Percentiles rank a stretch among this genome's conserved stretches.
phyloP scores from a whole-genome alignment of 2,113 vertebrate species.

The Paradoxurus hermaphroditus region DNA sequence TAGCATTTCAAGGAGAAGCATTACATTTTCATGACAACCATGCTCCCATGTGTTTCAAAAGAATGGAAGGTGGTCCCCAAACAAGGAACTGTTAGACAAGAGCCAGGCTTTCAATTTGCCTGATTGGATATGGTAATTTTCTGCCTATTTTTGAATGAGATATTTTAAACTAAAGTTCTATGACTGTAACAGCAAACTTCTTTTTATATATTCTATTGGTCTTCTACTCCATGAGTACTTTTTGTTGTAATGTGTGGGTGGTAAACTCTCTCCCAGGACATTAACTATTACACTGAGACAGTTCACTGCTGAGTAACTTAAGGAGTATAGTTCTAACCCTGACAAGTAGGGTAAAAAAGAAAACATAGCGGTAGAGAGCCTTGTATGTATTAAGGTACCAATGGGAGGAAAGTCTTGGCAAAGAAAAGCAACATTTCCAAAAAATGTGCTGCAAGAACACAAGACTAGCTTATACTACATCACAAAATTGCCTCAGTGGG shows the following conservation, averaged over 20 bases:
- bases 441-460: not conserved
- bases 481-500: not conserved
- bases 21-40: slow-evolving; percentile 60
- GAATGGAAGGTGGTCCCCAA: slow-evolving; percentile 25
- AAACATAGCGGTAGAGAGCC: not conserved
- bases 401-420: not conserved
- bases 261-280: not conserved
- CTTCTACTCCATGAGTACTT: not conserved
- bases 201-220: not conserved
- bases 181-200: not conserved
- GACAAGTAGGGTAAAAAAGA: not conserved
- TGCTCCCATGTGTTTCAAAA: not conserved
- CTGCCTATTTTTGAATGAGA: slow-evolving; percentile 24
- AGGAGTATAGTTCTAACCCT: not conserved
- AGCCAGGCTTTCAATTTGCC: slow-evolving; percentile 31
- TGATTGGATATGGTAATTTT: slow-evolving; percentile 54
- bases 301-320: not conserved
- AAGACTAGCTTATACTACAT: not conserved
- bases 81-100: slow-evolving; percentile 14
- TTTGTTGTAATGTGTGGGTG: not conserved
- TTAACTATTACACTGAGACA: not conserved
- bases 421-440: not conserved
- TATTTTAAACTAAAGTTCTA: slow-evolving; percentile 18
- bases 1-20: slow-evolving; percentile 53
- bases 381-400: not conserved